Conservation (phyloP, 2,797 vertebrate species). For the Melanogrammus aeglefinus region DNA sequence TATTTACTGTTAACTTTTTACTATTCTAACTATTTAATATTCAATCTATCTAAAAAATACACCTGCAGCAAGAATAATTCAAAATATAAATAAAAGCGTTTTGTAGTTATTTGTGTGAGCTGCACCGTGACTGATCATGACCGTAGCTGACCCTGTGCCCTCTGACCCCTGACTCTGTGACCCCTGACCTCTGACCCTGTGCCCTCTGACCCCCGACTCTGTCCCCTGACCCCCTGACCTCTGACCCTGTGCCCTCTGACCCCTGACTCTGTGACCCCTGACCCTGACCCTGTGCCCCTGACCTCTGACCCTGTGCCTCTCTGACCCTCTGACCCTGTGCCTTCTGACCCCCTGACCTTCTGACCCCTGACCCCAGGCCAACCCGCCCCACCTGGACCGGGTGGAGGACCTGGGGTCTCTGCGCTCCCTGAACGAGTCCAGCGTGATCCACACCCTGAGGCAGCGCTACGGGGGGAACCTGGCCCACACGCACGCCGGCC, state of each 20-base stretch:
- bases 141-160: neutral
- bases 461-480: conserved; percentile 92
- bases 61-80: neutral
- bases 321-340: too few species aligned
- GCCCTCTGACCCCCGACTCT: conserved; percentile 21
- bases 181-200: too few species aligned
- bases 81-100: too few species aligned
- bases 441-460: conserved; percentile 88
- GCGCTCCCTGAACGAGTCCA: conserved; percentile 95
- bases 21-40: neutral
- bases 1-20: neutral
- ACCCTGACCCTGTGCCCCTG: too few species aligned
- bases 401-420: conserved; percentile 90
- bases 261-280: conserved; percentile 19
- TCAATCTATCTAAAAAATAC: neutral
- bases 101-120: neutral
- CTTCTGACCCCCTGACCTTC: conserved; percentile 51
- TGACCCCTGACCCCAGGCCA: conserved; percentile 77
- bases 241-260: conserved; percentile 18
- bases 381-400: conserved; percentile 86
- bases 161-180: conserved; percentile 18
- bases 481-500: conserved; percentile 87
- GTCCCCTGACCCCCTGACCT: conserved; percentile 18
- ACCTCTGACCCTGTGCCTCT: too few species aligned
- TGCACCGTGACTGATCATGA: neutral